Evolutionary conservation across 2,888 invertebrate genomes (phyloP), one percentile per base, ranked within the genome.

Genomic region (Pecten maximus): DNA sequence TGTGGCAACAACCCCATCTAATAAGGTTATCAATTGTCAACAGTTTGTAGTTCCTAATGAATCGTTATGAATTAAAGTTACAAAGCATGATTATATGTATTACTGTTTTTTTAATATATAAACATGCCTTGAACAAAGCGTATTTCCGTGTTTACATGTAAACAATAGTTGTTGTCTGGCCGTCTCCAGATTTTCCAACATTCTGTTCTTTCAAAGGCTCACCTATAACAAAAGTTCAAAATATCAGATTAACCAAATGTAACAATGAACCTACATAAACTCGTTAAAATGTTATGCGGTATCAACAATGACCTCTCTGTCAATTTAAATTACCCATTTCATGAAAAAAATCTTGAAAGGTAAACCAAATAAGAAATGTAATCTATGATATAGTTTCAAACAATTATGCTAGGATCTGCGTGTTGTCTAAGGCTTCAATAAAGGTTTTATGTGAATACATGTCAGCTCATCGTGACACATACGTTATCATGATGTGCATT

Each of bases 181-280:
- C 74, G 74, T 74, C 74, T 28, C 35, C 12, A 23, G 74, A 1
- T 74, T 74, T 74, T 35, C 74, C 74, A 1, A 74, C 74, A 74
- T 35, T 74, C 74, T 74, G 74, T 74, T 74, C 74, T 74, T 74
- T 74, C 74, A 74, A 74, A 35, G 74, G 15, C 1, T 74, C 74
- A 74, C 74, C 74, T 74, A 28, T 35, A 74, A 74, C 44, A 44
- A 35, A 74, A 35, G 12, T 35, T 74, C 28, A 54, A 54, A 54
- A 8, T 16, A 50, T 50, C 50, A 15, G 8, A 16, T 8, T 15
- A 8, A 50, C 50, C 50, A 54, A 54, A 54, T n/a, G n/a, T n/a
- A n/a, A n/a, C n/a, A n/a, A n/a, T 23, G 2, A 54, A 19, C n/a
- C 19, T n/a, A 54, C 2, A 15, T 54, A 54, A 54, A 54, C 0